A percentile compares a stretch with the other conserved stretches of the same genome.
Evolutionary conservation across 2,113 vertebrate genomes (phyloP).

Genomic region (Astatoreochromis straeleni): DNA sequence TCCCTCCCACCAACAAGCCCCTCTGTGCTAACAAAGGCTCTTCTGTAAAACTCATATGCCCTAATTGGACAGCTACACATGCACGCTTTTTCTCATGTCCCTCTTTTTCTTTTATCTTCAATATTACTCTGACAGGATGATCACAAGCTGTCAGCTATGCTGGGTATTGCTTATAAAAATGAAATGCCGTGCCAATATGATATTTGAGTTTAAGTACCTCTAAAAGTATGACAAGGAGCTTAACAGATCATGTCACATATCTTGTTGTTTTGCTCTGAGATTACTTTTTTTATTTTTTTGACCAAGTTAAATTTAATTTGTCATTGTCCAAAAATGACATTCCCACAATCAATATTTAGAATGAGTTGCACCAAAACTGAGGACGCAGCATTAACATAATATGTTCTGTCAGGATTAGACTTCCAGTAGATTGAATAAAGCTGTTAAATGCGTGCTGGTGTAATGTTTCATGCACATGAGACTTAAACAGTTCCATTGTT

Average conservation of each 20-base stretch:
- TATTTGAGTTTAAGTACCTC: background rate
- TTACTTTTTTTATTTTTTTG: background rate
- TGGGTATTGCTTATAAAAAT: background rate
- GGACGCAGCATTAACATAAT: background rate
- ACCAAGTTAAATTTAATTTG: background rate
- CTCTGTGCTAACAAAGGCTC: slow-evolving; percentile 34
- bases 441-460: background rate
- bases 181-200: background rate
- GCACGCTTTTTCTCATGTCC: background rate
- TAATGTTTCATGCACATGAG: background rate
- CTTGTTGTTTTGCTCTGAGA: background rate
- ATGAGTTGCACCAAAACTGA: background rate
- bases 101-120: background rate
- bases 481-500: background rate
- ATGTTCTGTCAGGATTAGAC: background rate
- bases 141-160: background rate
- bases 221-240: background rate
- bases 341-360: background rate
- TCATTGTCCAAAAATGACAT: background rate
- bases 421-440: background rate
- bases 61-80: slow-evolving; percentile 36
- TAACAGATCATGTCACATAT: background rate
- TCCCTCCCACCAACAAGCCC: background rate
- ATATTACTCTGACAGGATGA: background rate
- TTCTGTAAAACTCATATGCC: slow-evolving; percentile 24